Evolutionary conservation across 2,113 vertebrate species (phyloP), one percentile per base, ranked within the genome.

Genomic region (Puffinus mauretanicus): DNA sequence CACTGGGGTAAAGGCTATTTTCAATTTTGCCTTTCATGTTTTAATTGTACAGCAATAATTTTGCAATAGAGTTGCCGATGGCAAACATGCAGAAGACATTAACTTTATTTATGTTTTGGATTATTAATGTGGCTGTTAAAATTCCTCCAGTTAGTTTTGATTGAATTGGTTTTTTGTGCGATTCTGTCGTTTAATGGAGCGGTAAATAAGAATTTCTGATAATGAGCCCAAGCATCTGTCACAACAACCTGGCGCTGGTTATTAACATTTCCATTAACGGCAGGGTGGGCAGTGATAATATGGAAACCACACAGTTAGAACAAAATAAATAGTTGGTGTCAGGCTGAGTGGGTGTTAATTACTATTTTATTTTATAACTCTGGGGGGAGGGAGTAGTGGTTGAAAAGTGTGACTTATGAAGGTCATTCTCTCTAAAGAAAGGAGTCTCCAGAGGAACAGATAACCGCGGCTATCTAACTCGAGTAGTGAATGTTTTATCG

Each of bases 121-220:
- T 98, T 98, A 98, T 98, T 98, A 98, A 98, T 98, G 98, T 94
- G 94, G 97, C 97, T 98, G 97, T 98, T 98, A 98, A 98, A 98
- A 98, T 97, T 97, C 97, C 97, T 98, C 98, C 98, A 97, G 97
- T 98, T 98, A 98, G 97, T 98, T 98, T 98, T 98, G 97, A 98
- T 98, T 98, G 98, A 98, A 98, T 98, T 98, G 97, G 97, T 94
- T 97, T 97, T 97, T 96, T 97, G 98, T 98, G 98, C 66, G 98
- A 97, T 98, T 98, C 98, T 98, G 98, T 98, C 98, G 98, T 98
- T 98, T 99, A 99, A 99, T 98, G 98, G 98, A 98, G 98, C 98
- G 98, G 98, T 98, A 99, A 99, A 98, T 99, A 98, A 98, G 98
- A 98, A 98, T 98, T 98, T 98, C 98, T 98, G 98, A 98, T 98